Evolutionary conservation across 2,113 vertebrate species (phyloP).

Genomic region (Ceuthmochares aereus): DNA sequence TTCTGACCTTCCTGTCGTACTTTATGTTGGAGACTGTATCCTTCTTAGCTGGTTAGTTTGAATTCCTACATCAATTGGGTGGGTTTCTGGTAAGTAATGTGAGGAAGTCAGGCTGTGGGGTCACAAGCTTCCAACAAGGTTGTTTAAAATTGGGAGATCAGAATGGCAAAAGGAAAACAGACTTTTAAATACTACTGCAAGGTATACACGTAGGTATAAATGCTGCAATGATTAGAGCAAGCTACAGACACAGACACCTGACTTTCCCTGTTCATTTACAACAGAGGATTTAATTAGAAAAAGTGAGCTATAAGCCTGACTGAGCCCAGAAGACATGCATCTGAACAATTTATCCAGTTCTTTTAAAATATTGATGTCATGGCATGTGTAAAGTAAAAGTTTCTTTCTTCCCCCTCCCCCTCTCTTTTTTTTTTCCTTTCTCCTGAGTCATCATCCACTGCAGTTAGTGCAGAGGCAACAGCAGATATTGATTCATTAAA

Average conservation of each 20-base stretch:
- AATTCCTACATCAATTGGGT: neutral
- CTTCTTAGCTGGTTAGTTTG: neutral
- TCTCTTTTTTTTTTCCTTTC: fast-evolving
- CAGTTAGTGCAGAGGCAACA: neutral
- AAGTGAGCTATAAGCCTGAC: neutral
- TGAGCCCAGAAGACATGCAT: neutral
- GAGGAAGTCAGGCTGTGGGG: neutral
- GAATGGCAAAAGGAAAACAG: neutral
- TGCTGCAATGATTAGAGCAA: neutral
- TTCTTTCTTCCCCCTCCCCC: neutral
- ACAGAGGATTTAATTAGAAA: neutral
- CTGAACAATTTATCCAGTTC: neutral
- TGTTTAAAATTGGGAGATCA: neutral
- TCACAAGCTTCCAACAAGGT: neutral
- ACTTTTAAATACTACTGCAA: neutral
- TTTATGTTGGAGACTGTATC: neutral
- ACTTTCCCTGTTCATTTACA: neutral
- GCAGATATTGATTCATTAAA: neutral
- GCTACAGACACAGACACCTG: neutral
- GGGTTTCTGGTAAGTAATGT: neutral
- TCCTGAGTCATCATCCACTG: neutral
- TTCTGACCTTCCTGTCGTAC: neutral
- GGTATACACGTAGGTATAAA: neutral
- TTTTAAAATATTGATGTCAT: neutral
- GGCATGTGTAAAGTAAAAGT: neutral